These are phyloP conservation scores for Paratrypauchen microcephalus DNA, from an alignment of 2,797 vertebrate genomes.

Conservation along the genomic window DNA sequence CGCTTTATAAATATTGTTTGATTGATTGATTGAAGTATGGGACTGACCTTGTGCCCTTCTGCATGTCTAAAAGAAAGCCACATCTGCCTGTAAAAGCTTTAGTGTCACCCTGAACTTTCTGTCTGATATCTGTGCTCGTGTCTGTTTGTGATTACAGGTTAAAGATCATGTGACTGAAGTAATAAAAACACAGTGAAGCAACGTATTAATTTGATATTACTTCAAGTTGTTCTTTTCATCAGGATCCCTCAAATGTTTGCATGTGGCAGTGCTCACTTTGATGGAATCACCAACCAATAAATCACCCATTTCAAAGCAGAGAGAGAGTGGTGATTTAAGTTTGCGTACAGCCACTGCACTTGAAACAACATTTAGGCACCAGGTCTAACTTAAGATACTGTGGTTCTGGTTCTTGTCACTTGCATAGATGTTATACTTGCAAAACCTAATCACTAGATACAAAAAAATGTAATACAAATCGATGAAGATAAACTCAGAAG, in stretches of 20 bases:
- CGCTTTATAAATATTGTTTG: no score
- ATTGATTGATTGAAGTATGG: no score
- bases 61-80: neutral
- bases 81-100: neutral
- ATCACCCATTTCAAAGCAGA: conserved; percentile 28
- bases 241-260: conserved; percentile 18
- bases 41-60: neutral
- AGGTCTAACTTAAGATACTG: conserved; percentile 1
- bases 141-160: conserved; percentile 73
- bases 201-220: conserved; percentile 7
- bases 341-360: conserved; percentile 8
- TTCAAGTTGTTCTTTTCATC: conserved; percentile 8
- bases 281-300: conserved; percentile 27
- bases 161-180: no score
- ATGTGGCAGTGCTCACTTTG: conserved; percentile 20
- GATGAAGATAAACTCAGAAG: neutral
- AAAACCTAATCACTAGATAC: no score
- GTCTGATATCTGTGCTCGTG: conserved; percentile 21
- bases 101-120: neutral
- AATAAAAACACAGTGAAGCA: conserved; percentile 3
- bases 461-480: neutral
- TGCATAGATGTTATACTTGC: neutral
- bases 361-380: conserved; percentile 15
- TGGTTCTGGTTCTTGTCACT: neutral
- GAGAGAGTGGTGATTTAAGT: conserved; percentile 17